Percentiles rank a stretch among this genome's conserved stretches.
These are phyloP conservation scores for Dipodomys stephensi DNA, from an alignment of 2,113 vertebrate species.

Conservation along the genomic window DNA sequence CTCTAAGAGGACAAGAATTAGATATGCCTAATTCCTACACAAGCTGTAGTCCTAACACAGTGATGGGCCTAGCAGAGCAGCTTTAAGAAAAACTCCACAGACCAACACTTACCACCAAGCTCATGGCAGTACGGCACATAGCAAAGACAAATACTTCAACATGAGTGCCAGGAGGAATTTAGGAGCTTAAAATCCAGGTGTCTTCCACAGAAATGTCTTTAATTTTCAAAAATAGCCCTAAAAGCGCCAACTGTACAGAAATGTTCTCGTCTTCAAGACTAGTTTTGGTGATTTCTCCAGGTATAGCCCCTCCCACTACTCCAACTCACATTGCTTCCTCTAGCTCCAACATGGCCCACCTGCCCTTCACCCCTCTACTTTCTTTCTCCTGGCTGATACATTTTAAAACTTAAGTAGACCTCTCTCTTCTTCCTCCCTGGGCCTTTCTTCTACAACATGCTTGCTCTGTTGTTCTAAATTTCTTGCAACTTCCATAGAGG, in stretches of 20 bases:
- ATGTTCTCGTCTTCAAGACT: background rate
- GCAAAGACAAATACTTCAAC: background rate
- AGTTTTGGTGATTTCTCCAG: background rate
- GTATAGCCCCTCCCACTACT: too few species aligned
- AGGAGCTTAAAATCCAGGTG: background rate
- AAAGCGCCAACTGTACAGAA: background rate
- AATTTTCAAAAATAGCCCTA: background rate
- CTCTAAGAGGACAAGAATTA: background rate
- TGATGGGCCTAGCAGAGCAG: background rate
- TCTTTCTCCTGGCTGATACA: too few species aligned
- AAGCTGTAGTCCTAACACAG: background rate
- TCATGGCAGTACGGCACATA: background rate
- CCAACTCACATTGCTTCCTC: background rate
- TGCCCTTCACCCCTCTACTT: background rate
- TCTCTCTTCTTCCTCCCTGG: background rate
- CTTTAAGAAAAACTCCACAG: background rate
- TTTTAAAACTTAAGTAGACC: background rate
- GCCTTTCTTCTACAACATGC: too few species aligned
- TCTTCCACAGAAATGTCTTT: background rate
- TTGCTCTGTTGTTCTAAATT: background rate
- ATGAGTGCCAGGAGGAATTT: background rate
- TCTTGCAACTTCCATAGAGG: background rate
- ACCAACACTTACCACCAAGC: background rate
- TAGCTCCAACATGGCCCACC: background rate
- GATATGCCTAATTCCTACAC: background rate